These are phyloP conservation scores for Dryobotodes eremita DNA, from an alignment of 2,888 invertebrate genomes.

Conservation along the genomic window DNA sequence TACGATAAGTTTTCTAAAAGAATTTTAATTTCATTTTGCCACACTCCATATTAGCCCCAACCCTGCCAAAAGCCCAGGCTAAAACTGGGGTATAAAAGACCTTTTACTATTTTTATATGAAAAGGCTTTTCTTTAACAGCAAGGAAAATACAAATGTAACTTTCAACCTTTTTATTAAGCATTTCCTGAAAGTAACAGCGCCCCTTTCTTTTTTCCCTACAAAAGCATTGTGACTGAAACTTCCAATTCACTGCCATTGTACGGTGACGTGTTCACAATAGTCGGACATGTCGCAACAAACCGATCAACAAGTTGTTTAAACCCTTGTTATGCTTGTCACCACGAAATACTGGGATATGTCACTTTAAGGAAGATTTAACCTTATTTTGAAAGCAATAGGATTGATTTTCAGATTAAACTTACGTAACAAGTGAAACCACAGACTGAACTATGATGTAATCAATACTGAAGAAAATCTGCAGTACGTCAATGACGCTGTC, in stretches of 20 bases:
- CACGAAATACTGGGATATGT: slow-evolving; percentile 19
- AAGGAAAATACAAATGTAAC: slow-evolving; percentile 48
- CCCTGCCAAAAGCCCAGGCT: neutral
- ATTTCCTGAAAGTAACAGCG: slow-evolving; percentile 48
- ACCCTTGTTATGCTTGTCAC: slow-evolving; percentile 77
- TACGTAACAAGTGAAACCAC: neutral
- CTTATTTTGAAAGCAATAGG: neutral
- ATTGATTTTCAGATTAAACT: neutral
- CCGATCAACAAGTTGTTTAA: slow-evolving; percentile 85
- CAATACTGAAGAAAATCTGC: neutral
- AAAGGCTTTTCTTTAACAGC: slow-evolving; percentile 17
- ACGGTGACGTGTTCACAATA: slow-evolving; percentile 78
- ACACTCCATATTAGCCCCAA: neutral
- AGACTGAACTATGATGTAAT: slow-evolving; percentile 8
- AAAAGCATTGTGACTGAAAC: slow-evolving; percentile 70
- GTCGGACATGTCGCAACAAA: slow-evolving; percentile 81
- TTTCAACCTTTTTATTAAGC: slow-evolving; percentile 38
- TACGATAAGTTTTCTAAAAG: neutral
- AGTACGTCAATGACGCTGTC: neutral
- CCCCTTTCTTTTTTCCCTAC: slow-evolving; percentile 60
- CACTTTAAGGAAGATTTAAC: slow-evolving; percentile 14
- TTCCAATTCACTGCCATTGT: slow-evolving; percentile 75
- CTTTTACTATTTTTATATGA: slow-evolving; percentile 30
- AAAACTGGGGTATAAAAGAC: slow-evolving; percentile 15
- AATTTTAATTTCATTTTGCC: neutral